Evolutionary conservation across 2,888 invertebrate genomes (phyloP).

Genomic region (Drosophila histrio): DNA sequence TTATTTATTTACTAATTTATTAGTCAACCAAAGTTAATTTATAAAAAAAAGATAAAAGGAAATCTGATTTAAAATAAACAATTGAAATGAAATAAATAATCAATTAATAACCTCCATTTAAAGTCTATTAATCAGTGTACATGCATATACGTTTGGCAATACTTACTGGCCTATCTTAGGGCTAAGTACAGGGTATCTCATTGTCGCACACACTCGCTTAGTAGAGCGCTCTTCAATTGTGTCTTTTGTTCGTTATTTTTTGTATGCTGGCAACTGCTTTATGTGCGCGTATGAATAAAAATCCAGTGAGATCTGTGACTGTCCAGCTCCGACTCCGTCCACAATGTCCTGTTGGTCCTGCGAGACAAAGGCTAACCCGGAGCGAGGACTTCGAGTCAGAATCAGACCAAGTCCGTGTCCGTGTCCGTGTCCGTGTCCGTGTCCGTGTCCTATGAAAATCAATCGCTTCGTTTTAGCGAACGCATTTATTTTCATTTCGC

Average conservation of each 20-base stretch:
- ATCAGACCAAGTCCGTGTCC: constrained; percentile 16
- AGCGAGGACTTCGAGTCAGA: not conserved
- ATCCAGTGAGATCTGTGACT: constrained; percentile 11
- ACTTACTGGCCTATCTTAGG: too few species aligned
- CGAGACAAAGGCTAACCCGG: constrained; percentile 16
- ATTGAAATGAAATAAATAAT: too few species aligned
- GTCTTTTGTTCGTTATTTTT: constrained; percentile 4
- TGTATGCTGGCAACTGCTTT: constrained; percentile 19
- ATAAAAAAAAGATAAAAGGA: too few species aligned
- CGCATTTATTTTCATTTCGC: constrained; percentile 82
- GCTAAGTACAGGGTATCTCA: not conserved
- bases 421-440: too few species aligned
- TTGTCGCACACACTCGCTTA: not conserved
- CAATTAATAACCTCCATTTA: too few species aligned
- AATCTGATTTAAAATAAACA: too few species aligned
- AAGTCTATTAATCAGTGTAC: too few species aligned
- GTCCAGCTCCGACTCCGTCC: not conserved
- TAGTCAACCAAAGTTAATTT: too few species aligned
- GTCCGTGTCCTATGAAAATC: constrained; percentile 73
- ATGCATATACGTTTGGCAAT: too few species aligned
- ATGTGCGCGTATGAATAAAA: constrained; percentile 69
- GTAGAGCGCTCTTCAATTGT: not conserved
- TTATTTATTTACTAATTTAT: too few species aligned
- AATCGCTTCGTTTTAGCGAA: constrained; percentile 82
- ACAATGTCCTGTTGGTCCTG: constrained; percentile 5